These are phyloP conservation scores for Diachrysia chrysitis DNA, from an alignment of 2,888 invertebrate genomes.

Conservation along the genomic window DNA sequence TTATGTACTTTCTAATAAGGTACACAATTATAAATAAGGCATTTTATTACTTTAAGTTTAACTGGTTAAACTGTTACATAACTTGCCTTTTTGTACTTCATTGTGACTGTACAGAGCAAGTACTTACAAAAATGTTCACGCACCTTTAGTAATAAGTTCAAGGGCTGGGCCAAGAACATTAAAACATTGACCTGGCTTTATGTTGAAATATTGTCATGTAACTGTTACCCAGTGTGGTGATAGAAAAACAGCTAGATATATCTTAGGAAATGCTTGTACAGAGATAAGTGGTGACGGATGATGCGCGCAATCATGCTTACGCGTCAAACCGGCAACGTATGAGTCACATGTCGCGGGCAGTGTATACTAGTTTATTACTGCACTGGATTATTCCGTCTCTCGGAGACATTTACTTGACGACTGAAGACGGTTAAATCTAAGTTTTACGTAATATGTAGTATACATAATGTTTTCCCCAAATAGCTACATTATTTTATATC, in stretches of 20 bases:
- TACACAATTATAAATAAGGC: background rate
- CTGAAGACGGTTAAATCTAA: background rate
- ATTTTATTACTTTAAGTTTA: background rate
- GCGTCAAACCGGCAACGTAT: slow-evolving; percentile 31
- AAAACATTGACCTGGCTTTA: slow-evolving; percentile 14
- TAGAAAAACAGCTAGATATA: slow-evolving; percentile 4
- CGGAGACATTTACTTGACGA: background rate
- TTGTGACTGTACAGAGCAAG: background rate
- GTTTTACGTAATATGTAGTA: background rate
- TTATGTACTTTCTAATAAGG: background rate
- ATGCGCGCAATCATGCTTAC: slow-evolving; percentile 23
- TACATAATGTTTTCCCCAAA: too few species aligned
- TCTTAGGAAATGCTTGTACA: slow-evolving; percentile 19
- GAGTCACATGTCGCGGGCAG: slow-evolving; percentile 39
- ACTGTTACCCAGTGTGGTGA: background rate
- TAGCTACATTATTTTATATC: too few species aligned
- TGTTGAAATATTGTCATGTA: background rate
- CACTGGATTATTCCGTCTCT: slow-evolving; percentile 14
- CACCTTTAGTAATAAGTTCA: slow-evolving; percentile 51
- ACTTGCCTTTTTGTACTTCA: background rate
- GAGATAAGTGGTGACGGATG: slow-evolving; percentile 17
- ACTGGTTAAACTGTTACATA: background rate
- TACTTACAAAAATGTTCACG: slow-evolving; percentile 15
- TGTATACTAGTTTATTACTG: slow-evolving; percentile 23
- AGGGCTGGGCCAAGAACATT: slow-evolving; percentile 40